Base-by-base conservation (phyloP, 1,140 invertebrate genomes). In the Cydia fagiglandana region DNA sequence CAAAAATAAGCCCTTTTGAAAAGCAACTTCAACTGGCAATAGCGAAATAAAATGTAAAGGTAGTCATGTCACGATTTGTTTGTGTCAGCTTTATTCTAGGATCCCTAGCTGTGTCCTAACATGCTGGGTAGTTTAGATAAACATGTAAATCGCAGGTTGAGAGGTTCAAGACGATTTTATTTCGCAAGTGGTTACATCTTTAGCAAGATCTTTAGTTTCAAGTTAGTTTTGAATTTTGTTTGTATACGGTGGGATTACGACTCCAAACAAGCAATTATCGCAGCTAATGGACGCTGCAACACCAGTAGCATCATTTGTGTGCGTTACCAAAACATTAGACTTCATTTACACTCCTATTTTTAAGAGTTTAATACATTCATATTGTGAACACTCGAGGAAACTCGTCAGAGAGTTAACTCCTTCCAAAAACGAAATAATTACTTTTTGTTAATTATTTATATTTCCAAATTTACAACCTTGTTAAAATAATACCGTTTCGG, bases 11-110 rank as follows among this genome's bases (percentile, higher is more conserved):
- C 24, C 2, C 24, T 24, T 24, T 24, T 24, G 24, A 24, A 24
- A 24, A 24, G 24, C 0, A 0, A 24, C 24, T 24, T 24, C 24
- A 53, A 53, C n/a, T 15, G 53, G 53, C 6, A 17, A 17, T 56
- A 56, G 56, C 56, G 56, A 61, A 61, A 61, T 61, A 61, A 61
- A 61, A 56, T 56, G 10, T 61, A 24, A 24, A 61, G 20, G 13
- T 2, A 24, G 20, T 61, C 56, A 7, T 61, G 56, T 61, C 56
- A 61, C 56, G 56, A 61, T 24, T 61, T 24, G 56, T 61, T 61
- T 61, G 20, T 20, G 17, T 61, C 53, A 61, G n/a, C 53, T 61
- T 24, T 61, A 17, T 17, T n/a, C 56, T 61, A 61, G 56, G 53
- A 56, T 17, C n/a, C 56, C 7, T 7, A 6, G 5, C 13, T 61